Base-by-base conservation (phyloP, 2,797 vertebrate species). In the Platyrinchus mystaceus region DNA sequence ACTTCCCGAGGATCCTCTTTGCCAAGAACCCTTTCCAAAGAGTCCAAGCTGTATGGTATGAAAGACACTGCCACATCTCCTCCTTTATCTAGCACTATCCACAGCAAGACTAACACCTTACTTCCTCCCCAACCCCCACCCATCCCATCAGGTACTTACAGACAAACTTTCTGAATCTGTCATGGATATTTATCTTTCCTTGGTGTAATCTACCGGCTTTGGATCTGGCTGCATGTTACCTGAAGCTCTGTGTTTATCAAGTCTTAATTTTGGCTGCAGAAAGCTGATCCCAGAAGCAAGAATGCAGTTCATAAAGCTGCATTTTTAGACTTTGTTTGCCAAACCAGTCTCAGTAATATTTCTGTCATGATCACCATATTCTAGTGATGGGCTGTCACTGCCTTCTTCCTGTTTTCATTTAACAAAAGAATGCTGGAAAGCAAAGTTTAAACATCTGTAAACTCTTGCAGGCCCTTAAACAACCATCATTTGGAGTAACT, bases 11-110 rank as follows among this genome's bases (percentile, higher is more conserved):
- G 99, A 97, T 99, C 99, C 49, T 99, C 99, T 19, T 98, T 99
- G 97, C 99, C 99, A 87, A 98, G 99, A 98, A 99, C 99, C 12
- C 98, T 99, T 96, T 99, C 99, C 97, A 99, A 99, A 99, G 99
- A 99, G 97, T 99, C 99, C 92, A 99, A 99, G 97, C 98, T 99
- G 98, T 99, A 98, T 98, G 99, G 99, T 99, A 99, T 99, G 99
- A 99, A 98, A 99, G 99, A 99, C 94, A 98, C 84, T 94, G 97
- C 98, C 95, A 95, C 97, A 97, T 97, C 98, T 97, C 96, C 98
- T 97, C 97, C 98, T 98, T 97, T 98, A 96, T 96, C 98, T 98
- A 98, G 97, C 97, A 97, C 98, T 97, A 97, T 95, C 97, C 98
- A 98, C 97, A 98, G 97, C 99, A 99, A 98, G 99, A 98, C 98